A percentile compares a stretch with the other conserved stretches of the same genome.
Conservation (phyloP, 2,797 vertebrate species). For the Sebastes steindachneri region DNA sequence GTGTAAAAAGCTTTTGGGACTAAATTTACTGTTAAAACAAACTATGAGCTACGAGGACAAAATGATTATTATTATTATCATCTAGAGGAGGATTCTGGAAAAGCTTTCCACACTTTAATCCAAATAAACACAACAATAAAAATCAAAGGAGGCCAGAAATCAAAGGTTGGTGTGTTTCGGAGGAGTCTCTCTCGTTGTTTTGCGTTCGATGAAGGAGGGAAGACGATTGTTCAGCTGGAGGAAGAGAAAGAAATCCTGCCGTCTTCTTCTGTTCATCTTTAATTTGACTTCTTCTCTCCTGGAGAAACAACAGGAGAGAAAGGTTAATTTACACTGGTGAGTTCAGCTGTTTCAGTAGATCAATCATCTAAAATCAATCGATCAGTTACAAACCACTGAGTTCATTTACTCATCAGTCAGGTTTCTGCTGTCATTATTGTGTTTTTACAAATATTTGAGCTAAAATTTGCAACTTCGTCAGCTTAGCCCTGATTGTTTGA, state of each 20-base stretch:
- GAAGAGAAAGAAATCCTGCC: constrained; percentile 10
- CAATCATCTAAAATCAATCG: too few relatives aligned
- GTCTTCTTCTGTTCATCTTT: constrained; percentile 13
- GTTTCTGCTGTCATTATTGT: too few relatives aligned
- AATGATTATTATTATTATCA: constrained; percentile 5
- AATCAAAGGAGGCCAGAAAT: neutral
- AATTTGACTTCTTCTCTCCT: constrained; percentile 90
- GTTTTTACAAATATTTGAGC: too few relatives aligned
- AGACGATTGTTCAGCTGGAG: constrained; percentile 54
- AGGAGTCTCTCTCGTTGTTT: constrained; percentile 44
- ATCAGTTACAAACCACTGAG: too few relatives aligned
- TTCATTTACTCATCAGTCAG: too few relatives aligned
- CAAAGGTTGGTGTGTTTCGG: constrained; percentile 21
- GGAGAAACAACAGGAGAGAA: constrained; percentile 23
- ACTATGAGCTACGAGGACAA: constrained; percentile 35
- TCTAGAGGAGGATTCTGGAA: constrained; percentile 15
- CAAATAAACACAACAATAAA: constrained; percentile 26
- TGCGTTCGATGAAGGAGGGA: constrained; percentile 49
- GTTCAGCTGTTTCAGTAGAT: too few relatives aligned
- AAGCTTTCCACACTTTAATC: constrained; percentile 18
- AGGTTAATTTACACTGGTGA: fast-evolving
- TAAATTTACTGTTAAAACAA: constrained; percentile 41
- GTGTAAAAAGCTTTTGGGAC: constrained; percentile 16
- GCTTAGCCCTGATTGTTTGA: fast-evolving
- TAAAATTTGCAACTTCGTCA: too few relatives aligned